These are phyloP conservation scores for Andrena cerasifolii DNA, from an alignment of 1,140 invertebrate genomes.

Conservation along the genomic window DNA sequence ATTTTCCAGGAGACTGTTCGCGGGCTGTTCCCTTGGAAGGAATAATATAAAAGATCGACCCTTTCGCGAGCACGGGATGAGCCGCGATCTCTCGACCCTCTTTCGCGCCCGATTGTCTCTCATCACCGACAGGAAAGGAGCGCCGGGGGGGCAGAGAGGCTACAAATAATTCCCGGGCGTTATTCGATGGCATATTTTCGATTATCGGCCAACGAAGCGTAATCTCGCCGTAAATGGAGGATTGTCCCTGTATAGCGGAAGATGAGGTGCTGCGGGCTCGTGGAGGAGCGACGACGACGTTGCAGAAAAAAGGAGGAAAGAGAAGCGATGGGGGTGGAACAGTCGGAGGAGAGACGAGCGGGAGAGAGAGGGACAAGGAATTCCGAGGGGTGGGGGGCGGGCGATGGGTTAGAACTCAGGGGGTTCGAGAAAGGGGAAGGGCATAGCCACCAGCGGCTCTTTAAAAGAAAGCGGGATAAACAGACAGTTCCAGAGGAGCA, in stretches of 20 bases:
- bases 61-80: neutral
- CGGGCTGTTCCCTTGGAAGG: neutral
- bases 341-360: neutral
- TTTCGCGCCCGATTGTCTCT: constrained; percentile 63
- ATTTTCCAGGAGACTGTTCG: neutral
- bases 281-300: constrained; percentile 47
- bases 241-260: constrained; percentile 77
- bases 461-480: constrained; percentile 82
- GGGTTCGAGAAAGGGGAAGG: constrained; percentile 29
- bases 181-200: constrained; percentile 81
- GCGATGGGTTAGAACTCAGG: constrained; percentile 31
- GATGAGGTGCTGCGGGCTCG: constrained; percentile 77
- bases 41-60: neutral
- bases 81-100: constrained; percentile 22
- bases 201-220: constrained; percentile 81
- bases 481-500: constrained; percentile 77
- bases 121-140: constrained; percentile 34
- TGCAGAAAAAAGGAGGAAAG: constrained; percentile 42
- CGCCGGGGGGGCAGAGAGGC: constrained; percentile 7
- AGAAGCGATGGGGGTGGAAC: neutral
- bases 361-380: neutral
- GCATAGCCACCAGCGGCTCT: constrained; percentile 76
- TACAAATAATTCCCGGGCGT: constrained; percentile 77
- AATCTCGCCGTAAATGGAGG: constrained; percentile 80
- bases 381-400: constrained; percentile 32